Base-by-base conservation (phyloP, 2,797 vertebrate species). In the Luscinia luscinia region DNA sequence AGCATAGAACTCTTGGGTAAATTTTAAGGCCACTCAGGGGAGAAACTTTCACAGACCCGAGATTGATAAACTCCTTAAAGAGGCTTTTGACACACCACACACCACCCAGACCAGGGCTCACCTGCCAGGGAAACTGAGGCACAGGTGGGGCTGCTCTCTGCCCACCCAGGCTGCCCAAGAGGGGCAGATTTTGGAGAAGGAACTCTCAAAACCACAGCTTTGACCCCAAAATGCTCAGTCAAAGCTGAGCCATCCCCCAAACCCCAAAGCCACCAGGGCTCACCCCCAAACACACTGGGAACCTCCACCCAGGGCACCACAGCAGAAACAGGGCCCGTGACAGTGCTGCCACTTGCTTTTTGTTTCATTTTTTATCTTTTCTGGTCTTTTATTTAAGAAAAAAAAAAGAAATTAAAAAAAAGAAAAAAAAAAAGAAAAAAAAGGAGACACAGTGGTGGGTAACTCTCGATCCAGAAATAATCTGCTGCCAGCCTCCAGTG, bases 401-500 rank as follows among this genome's bases (percentile, higher is more conserved):
- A 46, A 32, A 97, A 64, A 63, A n/a, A 96, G 49, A 54, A 95
- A 94, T 34, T 34, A 34, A 14, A 97, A 64, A 62, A 19, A n/a
- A 32, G 61, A 57, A 51, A 55, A 49, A 95, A 94, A 12, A 6
- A 94, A 95, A 58, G 23, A 19, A 54, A 94, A 36, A 77, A 87
- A 95, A 18, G 95, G 88, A 36, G 84, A 97, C 97, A 98, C 97
- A 98, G 97, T 97, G 97, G 97, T 95, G 97, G 97, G 97, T 95
- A 97, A 96, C 78, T 97, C 96, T 94, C 84, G 3, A 93, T 84
- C 77, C 95, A 92, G 92, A 93, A 87, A 93, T 26, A 52, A 84
- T 85, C 87, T 1, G 15, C 73, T 75, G 85, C 75, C 89, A 67
- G 59, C 79, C 41, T 67, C 67, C 4, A 0, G 52, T 48, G 0